Evolutionary conservation across 1,140 invertebrate genomes (phyloP), one percentile per base, ranked within the genome.

Genomic region (Theocolax elegans): DNA sequence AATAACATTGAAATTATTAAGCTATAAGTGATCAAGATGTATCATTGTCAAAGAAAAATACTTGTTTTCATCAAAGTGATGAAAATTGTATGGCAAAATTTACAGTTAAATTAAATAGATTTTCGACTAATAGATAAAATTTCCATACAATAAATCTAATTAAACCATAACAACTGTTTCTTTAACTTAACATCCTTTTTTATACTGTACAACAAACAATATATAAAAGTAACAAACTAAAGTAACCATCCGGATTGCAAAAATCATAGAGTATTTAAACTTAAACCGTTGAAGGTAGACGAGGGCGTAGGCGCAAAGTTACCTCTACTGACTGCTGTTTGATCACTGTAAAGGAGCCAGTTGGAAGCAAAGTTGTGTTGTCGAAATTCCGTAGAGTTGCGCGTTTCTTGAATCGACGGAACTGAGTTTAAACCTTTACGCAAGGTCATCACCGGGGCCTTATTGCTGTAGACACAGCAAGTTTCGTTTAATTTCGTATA

Each of bases 401-500:
- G 12, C 54, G 17, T 3, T 13, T 71, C 53, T 2, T 38, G 6
- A 23, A 17, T 15, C 13, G 51, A 21, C 1, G 66, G 42, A n/a
- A 60, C 25, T 1, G 68, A 64, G 27, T 60, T 71, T 2, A 56
- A 9, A 19, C 69, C 69, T 25, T 59, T 65, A 2, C 69, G 62
- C 6, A 72, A 27, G 0, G 79, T 75, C n/a, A 79, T 73, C 7
- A 82, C 73, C 6, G 80, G 80, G 1, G 78, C 72, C 27, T 71
- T 59, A 46, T 81, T 80, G 68, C 77, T 80, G 42, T 81, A 80
- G 10, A 82, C 80, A 31, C 81, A 79, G 19, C 77, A 78, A 0
- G 81, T 83, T 40, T 82, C 78, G 51, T 79, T 75, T 23, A 80
- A 35, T 62, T 81, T 83, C 3, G 79, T 29, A 17, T 79, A 76